Percentiles rank a stretch among this genome's conserved stretches.
phyloP scores from a whole-genome alignment of 2,797 vertebrate species.

The Gymnoscopelus braueri region DNA sequence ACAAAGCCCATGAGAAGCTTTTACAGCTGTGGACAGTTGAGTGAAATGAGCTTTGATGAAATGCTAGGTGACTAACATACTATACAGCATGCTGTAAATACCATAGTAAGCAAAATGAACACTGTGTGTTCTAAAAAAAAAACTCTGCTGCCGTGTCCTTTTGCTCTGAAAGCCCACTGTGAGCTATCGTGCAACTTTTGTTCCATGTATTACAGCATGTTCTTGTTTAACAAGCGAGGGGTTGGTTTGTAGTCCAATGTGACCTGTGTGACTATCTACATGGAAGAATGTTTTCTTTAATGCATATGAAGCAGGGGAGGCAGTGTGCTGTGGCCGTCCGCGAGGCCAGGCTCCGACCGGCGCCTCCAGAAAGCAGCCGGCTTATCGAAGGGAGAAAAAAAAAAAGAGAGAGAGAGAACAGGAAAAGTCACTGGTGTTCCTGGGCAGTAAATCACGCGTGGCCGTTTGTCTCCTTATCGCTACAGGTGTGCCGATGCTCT shows the following conservation, averaged over 20 bases:
- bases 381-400: slow-evolving; percentile 82
- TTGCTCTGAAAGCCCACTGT: slow-evolving; percentile 46
- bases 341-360: slow-evolving; percentile 61
- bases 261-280: slow-evolving; percentile 78
- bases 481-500: slow-evolving; percentile 99
- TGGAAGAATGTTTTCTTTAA: slow-evolving; percentile 78
- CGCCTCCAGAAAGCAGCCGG: slow-evolving; percentile 65
- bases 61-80: slow-evolving; percentile 79
- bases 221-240: slow-evolving; percentile 59
- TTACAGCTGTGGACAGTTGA: slow-evolving; percentile 82
- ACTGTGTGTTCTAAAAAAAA: slow-evolving; percentile 53
- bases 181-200: slow-evolving; percentile 71
- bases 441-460: slow-evolving; percentile 79
- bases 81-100: slow-evolving; percentile 74
- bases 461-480: slow-evolving; percentile 77
- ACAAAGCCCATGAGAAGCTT: slow-evolving; percentile 85
- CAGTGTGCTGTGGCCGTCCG: slow-evolving; percentile 64
- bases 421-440: slow-evolving; percentile 81
- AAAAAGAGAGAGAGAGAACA: slow-evolving; percentile 66
- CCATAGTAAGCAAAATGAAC: slow-evolving; percentile 71
- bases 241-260: slow-evolving; percentile 72
- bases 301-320: slow-evolving; percentile 81
- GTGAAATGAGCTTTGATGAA: slow-evolving; percentile 81
- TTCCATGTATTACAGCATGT: slow-evolving; percentile 65
- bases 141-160: slow-evolving; percentile 33